Evolutionary conservation across 2,113 vertebrate species (phyloP).

Genomic region (rabbit (Oryctolagus cuniculus)): mOryCun1.1 NC_091434.1:18169501-18170000

Average conservation of each 20-base stretch:
- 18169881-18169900: background rate
- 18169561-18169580: background rate
- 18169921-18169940: background rate
- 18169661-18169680: slow-evolving; percentile 71
- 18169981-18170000: background rate
- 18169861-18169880: background rate
- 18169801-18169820: slow-evolving; percentile 63
- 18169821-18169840: background rate
- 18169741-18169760: slow-evolving; percentile 48
- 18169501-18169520: background rate
- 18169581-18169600: background rate
- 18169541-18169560: too few relatives aligned
- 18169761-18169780: slow-evolving; percentile 58
- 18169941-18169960: background rate
- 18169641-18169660: slow-evolving; percentile 19
- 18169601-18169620: background rate
- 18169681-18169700: slow-evolving; percentile 8
- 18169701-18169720: slow-evolving; percentile 28
- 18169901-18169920: background rate
- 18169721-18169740: slow-evolving; percentile 67
- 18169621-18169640: slow-evolving; percentile 31
- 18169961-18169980: background rate
- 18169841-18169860: background rate
- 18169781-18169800: slow-evolving; percentile 65
- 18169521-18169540: background rate